Conservation (phyloP, 2,797 vertebrate genomes). For the Schizopygopsis malacanthus region DNA sequence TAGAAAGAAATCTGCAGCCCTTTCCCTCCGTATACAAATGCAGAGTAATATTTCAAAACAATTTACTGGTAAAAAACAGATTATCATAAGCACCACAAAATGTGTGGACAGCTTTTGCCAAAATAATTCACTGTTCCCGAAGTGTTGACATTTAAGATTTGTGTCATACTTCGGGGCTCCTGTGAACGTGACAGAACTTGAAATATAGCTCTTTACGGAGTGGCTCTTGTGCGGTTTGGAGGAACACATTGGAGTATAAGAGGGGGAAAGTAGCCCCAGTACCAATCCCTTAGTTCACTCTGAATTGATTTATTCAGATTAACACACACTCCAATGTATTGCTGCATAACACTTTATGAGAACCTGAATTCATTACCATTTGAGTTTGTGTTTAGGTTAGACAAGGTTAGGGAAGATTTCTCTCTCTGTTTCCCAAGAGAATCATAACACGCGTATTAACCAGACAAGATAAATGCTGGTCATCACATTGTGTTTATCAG, state of each 20-base stretch:
- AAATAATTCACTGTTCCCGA: slow-evolving; percentile 49
- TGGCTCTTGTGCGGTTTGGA: slow-evolving; percentile 45
- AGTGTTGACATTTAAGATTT: slow-evolving; percentile 66
- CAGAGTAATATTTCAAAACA: slow-evolving; percentile 34
- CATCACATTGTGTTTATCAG: slow-evolving; percentile 25
- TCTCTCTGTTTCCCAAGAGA: background rate
- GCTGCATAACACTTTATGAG: slow-evolving; percentile 41
- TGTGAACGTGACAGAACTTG: slow-evolving; percentile 62
- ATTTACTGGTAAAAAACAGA: slow-evolving; percentile 26
- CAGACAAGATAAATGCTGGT: slow-evolving; percentile 15
- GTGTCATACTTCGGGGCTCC: slow-evolving; percentile 60
- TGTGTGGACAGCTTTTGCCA: slow-evolving; percentile 48
- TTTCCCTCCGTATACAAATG: slow-evolving; percentile 1
- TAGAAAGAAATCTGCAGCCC: background rate
- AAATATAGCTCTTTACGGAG: slow-evolving; percentile 56
- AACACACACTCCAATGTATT: slow-evolving; percentile 28
- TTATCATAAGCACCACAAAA: slow-evolving; percentile 55
- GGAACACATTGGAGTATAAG: slow-evolving; percentile 40
- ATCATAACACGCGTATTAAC: slow-evolving; percentile 2
- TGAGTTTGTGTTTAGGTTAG: slow-evolving; percentile 11
- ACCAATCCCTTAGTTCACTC: slow-evolving; percentile 23
- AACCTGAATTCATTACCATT: slow-evolving; percentile 45
- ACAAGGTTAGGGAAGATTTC: background rate
- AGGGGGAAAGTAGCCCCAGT: slow-evolving; percentile 12
- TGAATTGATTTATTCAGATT: slow-evolving; percentile 35